Percentiles rank a stretch among this genome's conserved stretches.
phyloP scores from a whole-genome alignment of 2,113 vertebrate genomes.

The Perca flavescens region DNA sequence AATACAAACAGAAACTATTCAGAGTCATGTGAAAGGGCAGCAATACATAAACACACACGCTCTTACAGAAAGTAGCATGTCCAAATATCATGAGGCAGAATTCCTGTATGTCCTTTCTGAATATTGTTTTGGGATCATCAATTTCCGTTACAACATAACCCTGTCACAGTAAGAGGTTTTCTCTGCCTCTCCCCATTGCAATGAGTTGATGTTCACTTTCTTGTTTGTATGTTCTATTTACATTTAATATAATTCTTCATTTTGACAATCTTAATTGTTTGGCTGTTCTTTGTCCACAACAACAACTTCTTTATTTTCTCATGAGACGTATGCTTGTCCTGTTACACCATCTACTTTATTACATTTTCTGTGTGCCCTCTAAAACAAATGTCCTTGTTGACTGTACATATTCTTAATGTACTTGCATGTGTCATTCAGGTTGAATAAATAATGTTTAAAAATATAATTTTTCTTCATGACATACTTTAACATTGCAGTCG shows the following conservation, averaged over 20 bases:
- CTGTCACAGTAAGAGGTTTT: slow-evolving; percentile 24
- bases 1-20: neutral
- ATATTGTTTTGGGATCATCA: neutral
- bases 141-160: slow-evolving; percentile 6
- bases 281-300: neutral
- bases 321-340: neutral
- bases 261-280: neutral
- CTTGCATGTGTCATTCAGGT: neutral
- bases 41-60: slow-evolving; percentile 23
- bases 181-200: neutral
- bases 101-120: neutral
- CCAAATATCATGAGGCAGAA: slow-evolving; percentile 17
- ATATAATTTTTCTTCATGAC: neutral
- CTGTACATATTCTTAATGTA: neutral
- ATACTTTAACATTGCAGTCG: neutral
- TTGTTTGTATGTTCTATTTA: neutral
- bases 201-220: neutral
- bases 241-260: neutral
- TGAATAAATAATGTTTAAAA: neutral
- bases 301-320: neutral
- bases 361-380: neutral
- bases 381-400: slow-evolving; percentile 2
- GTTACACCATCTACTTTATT: neutral
- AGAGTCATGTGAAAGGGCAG: slow-evolving; percentile 7
- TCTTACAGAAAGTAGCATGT: neutral